A percentile compares a stretch with the other conserved stretches of the same genome.
Evolutionary conservation across 2,888 invertebrate species (phyloP).

Genomic region (Mactromeris polynyma): DNA sequence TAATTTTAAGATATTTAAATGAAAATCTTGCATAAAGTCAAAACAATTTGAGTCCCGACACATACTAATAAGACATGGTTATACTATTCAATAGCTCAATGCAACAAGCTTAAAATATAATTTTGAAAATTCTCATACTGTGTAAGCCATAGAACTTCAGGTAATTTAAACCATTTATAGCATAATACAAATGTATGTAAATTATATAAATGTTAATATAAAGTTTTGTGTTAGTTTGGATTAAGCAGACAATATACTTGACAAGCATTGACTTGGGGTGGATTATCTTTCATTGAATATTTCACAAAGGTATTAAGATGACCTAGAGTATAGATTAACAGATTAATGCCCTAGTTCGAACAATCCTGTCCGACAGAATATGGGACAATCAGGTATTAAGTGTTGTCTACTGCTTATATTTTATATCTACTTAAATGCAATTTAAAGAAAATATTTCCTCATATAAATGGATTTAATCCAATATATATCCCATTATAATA

Average conservation of each 20-base stretch:
- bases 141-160: no score
- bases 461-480: not conserved
- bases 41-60: no score
- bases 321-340: not conserved
- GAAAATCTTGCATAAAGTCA: no score
- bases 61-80: no score
- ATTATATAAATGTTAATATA: not conserved
- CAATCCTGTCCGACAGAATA: not conserved
- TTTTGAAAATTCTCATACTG: no score
- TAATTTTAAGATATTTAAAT: no score
- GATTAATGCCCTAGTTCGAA: constrained; percentile 1
- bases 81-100: no score
- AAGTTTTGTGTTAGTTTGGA: not conserved
- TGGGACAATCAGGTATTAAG: not conserved
- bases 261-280: not conserved
- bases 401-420: not conserved
- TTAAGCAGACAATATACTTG: not conserved
- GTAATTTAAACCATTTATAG: no score
- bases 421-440: not conserved
- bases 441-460: not conserved
- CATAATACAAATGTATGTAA: not conserved
- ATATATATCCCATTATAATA: no score
- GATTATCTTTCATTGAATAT: constrained; percentile 6
- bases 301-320: not conserved
- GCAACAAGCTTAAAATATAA: no score